Evolutionary conservation across 1,140 invertebrate species (phyloP).

Genomic region (Nilaparvata lugens): DNA sequence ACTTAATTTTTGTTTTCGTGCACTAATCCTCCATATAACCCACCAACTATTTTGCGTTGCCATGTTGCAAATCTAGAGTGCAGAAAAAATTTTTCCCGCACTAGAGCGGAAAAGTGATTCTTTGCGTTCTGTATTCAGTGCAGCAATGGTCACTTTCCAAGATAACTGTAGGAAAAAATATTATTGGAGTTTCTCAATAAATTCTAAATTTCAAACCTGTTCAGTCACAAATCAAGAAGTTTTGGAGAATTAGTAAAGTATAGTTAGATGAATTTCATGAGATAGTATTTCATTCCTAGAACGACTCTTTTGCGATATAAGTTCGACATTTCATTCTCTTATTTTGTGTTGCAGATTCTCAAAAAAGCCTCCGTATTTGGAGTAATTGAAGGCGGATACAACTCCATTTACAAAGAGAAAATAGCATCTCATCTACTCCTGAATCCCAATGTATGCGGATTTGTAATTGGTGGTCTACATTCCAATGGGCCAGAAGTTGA

Average conservation of each 20-base stretch:
- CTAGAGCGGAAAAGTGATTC: too few species aligned
- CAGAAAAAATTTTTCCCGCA: too few species aligned
- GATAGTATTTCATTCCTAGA: background rate
- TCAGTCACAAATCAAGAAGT: background rate
- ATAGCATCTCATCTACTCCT: conserved; percentile 45
- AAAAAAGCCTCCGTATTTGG: conserved; percentile 46
- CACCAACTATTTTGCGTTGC: too few species aligned
- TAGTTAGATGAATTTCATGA: too few species aligned
- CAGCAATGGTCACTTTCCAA: too few species aligned
- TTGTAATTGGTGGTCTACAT: conserved; percentile 70
- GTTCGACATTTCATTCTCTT: background rate
- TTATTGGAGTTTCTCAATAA: background rate
- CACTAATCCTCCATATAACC: too few species aligned
- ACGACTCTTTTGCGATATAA: background rate
- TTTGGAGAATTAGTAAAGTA: background rate
- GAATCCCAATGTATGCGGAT: conserved; percentile 47
- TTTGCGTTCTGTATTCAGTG: too few species aligned
- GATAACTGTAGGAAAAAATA: too few species aligned
- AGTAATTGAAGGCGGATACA: conserved; percentile 63
- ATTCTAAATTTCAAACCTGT: background rate
- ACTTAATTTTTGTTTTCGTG: too few species aligned
- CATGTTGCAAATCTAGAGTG: too few species aligned
- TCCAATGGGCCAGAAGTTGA: conserved; percentile 51
- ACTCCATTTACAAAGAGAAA: conserved; percentile 43
- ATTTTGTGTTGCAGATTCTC: conserved; percentile 26